phyloP scores from a whole-genome alignment of 2,888 invertebrate species.

The Suillia variegata region DNA sequence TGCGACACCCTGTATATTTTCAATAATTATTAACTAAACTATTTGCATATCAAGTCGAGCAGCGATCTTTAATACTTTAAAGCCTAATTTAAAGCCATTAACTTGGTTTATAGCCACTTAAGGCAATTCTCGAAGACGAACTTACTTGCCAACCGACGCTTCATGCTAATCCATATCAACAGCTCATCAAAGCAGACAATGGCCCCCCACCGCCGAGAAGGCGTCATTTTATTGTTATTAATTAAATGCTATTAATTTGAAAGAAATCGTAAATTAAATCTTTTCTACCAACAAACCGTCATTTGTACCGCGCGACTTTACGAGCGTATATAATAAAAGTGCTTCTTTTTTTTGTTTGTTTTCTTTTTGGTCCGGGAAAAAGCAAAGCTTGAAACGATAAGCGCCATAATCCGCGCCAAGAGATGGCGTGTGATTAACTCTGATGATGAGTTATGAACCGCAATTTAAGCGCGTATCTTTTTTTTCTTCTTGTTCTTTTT shows the following conservation, averaged over 20 bases:
- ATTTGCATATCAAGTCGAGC: too few relatives aligned
- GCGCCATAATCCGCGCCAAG: conserved; percentile 44
- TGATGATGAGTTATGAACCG: conserved; percentile 52
- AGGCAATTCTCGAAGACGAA: too few relatives aligned
- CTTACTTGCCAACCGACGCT: too few relatives aligned
- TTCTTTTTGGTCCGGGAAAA: too few relatives aligned
- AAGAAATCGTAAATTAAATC: conserved; percentile 54
- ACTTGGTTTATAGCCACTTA: too few relatives aligned
- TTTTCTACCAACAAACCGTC: conserved; percentile 24
- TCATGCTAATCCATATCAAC: too few relatives aligned
- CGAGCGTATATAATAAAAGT: neutral
- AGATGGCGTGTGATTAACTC: conserved; percentile 51
- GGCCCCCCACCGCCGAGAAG: conserved; percentile 41
- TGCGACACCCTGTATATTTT: too few relatives aligned
- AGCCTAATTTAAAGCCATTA: too few relatives aligned
- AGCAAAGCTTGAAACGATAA: conserved; percentile 41
- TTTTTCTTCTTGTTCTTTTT: neutral
- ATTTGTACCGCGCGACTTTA: neutral
- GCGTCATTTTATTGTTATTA: conserved; percentile 55
- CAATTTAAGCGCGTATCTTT: conserved; percentile 35
- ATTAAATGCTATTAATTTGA: conserved; percentile 54
- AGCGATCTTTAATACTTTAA: too few relatives aligned
- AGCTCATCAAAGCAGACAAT: too few relatives aligned
- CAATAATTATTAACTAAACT: too few relatives aligned
- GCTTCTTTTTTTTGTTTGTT: too few relatives aligned